phyloP scores from a whole-genome alignment of 2,113 vertebrate genomes.

The Dromaius novaehollandiae region DNA sequence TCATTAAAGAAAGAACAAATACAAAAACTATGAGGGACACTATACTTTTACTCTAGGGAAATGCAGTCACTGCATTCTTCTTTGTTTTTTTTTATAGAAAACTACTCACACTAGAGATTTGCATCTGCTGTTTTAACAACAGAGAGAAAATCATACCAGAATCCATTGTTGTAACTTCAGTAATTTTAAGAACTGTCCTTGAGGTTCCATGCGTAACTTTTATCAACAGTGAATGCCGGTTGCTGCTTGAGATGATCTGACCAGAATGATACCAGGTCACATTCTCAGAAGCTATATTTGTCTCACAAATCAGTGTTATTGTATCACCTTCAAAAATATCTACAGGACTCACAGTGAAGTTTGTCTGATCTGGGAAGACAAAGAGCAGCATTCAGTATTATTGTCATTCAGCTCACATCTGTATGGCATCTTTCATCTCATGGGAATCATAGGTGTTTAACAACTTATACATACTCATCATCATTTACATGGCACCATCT shows the following conservation, averaged over 20 bases:
- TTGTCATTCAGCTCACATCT: neutral
- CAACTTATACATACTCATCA: neutral
- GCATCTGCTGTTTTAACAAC: neutral
- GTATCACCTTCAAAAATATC: conserved; percentile 73
- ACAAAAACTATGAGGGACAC: neutral
- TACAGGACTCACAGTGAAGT: conserved; percentile 41
- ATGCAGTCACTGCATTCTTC: neutral
- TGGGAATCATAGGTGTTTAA: neutral
- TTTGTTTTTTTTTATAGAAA: neutral
- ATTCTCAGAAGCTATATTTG: neutral
- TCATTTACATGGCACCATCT: neutral
- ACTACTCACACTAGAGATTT: neutral
- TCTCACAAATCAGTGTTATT: conserved; percentile 63
- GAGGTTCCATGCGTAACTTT: neutral
- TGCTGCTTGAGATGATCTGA: neutral
- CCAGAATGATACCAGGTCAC: conserved; percentile 45
- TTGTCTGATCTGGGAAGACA: conserved; percentile 66
- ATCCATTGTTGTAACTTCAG: neutral
- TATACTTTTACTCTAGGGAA: neutral
- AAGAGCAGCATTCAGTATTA: neutral
- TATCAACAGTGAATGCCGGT: neutral
- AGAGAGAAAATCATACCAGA: conserved; percentile 53
- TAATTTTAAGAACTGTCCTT: conserved; percentile 47
- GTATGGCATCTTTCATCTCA: neutral
- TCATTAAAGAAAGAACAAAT: neutral